phyloP scores from a whole-genome alignment of 2,888 invertebrate species.

The Eremobia ochroleuca region DNA sequence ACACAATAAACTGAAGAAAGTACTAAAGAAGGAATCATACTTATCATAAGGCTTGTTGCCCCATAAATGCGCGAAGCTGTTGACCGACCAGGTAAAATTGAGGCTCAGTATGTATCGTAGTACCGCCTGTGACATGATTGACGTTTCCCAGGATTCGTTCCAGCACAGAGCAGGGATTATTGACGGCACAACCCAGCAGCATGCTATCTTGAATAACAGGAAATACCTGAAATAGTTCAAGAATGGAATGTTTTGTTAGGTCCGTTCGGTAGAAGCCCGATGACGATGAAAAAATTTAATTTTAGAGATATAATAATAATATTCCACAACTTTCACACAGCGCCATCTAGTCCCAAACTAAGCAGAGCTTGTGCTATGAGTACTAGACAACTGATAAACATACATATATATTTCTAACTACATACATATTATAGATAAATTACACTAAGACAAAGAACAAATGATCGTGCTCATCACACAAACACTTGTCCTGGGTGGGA shows the following conservation, averaged over 20 bases:
- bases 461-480: no score
- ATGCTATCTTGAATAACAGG: conserved; percentile 91
- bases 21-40: conserved; percentile 82
- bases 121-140: conserved; percentile 92
- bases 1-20: not conserved
- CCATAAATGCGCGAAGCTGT: conserved; percentile 96
- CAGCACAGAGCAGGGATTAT: conserved; percentile 93
- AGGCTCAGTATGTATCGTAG: conserved; percentile 94
- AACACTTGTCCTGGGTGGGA: no score
- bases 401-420: no score
- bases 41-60: conserved; percentile 94
- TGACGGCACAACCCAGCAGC: conserved; percentile 94
- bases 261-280: not conserved
- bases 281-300: not conserved
- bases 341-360: no score
- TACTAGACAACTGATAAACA: no score
- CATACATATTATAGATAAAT: no score
- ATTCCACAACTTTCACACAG: no score
- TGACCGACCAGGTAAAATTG: conserved; percentile 97
- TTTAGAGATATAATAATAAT: no score
- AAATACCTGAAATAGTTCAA: conserved; percentile 91
- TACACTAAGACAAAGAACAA: no score
- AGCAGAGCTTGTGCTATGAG: no score
- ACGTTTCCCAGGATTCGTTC: conserved; percentile 90
- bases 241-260: not conserved